Percentiles rank a stretch among this genome's conserved stretches.
These are phyloP conservation scores for Elysia crispata DNA, from an alignment of 2,888 invertebrate species.

Conservation along the genomic window DNA sequence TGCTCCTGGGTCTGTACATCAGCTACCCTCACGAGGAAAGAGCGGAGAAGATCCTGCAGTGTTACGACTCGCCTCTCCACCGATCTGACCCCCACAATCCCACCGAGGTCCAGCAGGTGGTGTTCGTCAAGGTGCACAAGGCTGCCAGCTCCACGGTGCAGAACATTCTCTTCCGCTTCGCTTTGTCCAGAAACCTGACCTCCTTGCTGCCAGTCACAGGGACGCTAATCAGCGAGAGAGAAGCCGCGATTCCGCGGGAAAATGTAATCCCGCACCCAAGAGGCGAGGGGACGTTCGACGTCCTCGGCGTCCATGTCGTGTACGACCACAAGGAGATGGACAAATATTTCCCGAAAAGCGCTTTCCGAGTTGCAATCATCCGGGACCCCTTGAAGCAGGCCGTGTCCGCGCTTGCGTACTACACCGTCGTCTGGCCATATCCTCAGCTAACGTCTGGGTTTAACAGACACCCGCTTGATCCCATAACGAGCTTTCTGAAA, in stretches of 20 bases:
- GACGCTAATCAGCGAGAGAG: slow-evolving; percentile 32
- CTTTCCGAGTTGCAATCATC: slow-evolving; percentile 41
- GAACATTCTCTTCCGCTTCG: slow-evolving; percentile 49
- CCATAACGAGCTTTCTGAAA: slow-evolving; percentile 35
- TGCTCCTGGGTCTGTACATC: no score
- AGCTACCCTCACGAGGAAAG: no score
- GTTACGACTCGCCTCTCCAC: no score
- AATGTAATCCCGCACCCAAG: not conserved
- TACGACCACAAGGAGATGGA: slow-evolving; percentile 31
- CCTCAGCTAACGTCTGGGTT: slow-evolving; percentile 9
- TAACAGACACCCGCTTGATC: not conserved
- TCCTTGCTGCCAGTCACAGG: slow-evolving; percentile 34
- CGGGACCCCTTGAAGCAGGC: slow-evolving; percentile 43
- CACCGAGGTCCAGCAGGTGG: slow-evolving; percentile 19
- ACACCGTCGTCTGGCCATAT: not conserved
- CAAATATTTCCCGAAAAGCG: slow-evolving; percentile 16
- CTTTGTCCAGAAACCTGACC: slow-evolving; percentile 39
- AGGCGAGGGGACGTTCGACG: slow-evolving; percentile 27
- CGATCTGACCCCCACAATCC: no score
- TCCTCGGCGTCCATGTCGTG: slow-evolving; percentile 44
- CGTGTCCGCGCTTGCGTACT: slow-evolving; percentile 46
- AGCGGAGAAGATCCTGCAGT: no score
- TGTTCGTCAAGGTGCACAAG: slow-evolving; percentile 53
- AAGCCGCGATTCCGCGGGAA: not conserved
- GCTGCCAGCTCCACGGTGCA: slow-evolving; percentile 49